These are phyloP conservation scores for Orius insidiosus DNA, from an alignment of 1,140 invertebrate genomes.

Conservation along the genomic window DNA sequence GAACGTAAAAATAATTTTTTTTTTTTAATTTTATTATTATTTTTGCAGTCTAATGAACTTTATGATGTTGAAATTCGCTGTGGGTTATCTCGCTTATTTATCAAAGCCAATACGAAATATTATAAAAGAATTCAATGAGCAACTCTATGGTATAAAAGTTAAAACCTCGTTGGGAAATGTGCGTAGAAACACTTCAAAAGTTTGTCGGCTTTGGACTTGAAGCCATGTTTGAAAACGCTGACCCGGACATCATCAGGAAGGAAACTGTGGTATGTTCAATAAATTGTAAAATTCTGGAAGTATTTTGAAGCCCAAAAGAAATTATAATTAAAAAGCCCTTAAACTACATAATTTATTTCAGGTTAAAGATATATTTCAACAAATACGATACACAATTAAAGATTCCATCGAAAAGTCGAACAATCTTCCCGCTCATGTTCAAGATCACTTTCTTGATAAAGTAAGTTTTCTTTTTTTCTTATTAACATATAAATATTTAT, in stretches of 20 bases:
- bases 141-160: constrained; percentile 31
- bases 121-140: constrained; percentile 30
- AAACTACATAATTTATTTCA: too few species aligned
- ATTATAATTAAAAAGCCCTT: too few species aligned
- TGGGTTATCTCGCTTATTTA: constrained; percentile 36
- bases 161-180: constrained; percentile 36
- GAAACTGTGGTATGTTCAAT: constrained; percentile 14
- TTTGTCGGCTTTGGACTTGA: constrained; percentile 36
- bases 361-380: constrained; percentile 26
- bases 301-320: too few species aligned
- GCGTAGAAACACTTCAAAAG: constrained; percentile 30
- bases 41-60: constrained; percentile 35
- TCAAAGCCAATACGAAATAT: constrained; percentile 33
- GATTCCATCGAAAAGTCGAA: constrained; percentile 19
- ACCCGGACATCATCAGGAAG: constrained; percentile 16
- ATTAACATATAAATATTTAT: constrained; percentile 14
- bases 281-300: too few species aligned
- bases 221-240: constrained; percentile 28
- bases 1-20: constrained; percentile 24
- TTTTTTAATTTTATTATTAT: neutral
- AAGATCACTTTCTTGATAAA: constrained; percentile 27
- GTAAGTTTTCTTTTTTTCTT: constrained; percentile 22
- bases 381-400: constrained; percentile 21
- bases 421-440: constrained; percentile 21
- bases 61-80: constrained; percentile 38